Evolutionary conservation across 2,888 invertebrate species (phyloP), one percentile per base, ranked within the genome.

Genomic region (Eristalis tenax): DNA sequence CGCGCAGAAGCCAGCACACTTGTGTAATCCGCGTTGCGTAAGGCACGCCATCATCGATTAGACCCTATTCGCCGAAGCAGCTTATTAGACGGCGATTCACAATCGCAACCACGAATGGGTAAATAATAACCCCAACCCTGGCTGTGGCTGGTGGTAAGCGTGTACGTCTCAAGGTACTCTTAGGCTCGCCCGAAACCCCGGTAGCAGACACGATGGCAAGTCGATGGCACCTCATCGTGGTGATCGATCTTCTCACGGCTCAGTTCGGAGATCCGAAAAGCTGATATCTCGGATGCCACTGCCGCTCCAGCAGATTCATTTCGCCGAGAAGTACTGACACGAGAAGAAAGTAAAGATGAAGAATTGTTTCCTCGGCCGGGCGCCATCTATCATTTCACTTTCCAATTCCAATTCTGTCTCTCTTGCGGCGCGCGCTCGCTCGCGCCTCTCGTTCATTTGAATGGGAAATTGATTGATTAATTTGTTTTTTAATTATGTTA

Each of bases 401-500:
- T 81, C 70, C 66, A 59, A 66, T 66, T 50, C 18, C 28, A 32
- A 59, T 63, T 13, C 10, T 18, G 1, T 43, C 43, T 6, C 43
- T 6, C 43, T 4, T 2, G 15, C n/a, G n/a, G 13, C 43, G 15
- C 43, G 15, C 15, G 43, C 32, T 32, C 32, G 8, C 32, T 8
- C 13, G 2, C 38, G 13, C 38, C 38, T 50, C 13, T 40, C 40
- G 11, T 18, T 22, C 38, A 59, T 68, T 78, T 75, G 23, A 78
- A 83, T 86, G 70, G 70, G 74, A 83, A 79, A 78, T 66, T 86
- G 86, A 86, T 86, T 83, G 86, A 86, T 86, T 83, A 71, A 81
- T 28, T 76, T 57, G n/a, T 63, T 76, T 75, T 80, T 18, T 75
- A 77, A 66, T 71, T 65, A 35, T 50, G 26, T 65, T 50, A 50